phyloP scores from a whole-genome alignment of 2,113 vertebrate genomes.

The Perca flavescens region DNA sequence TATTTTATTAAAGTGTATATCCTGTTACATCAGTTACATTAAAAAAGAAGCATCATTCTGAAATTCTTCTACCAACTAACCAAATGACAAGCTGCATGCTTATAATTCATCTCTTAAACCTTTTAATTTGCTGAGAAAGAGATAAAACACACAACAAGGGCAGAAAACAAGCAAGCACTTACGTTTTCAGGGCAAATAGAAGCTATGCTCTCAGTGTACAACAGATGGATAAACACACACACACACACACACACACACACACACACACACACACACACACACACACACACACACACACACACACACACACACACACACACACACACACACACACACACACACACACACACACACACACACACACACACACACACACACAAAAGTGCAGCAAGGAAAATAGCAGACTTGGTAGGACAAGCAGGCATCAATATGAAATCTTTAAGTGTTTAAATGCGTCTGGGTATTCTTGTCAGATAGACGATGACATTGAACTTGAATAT shows the following conservation, averaged over 20 bases:
- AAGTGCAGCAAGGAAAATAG: constrained; percentile 10
- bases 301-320: constrained; percentile 4
- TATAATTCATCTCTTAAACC: neutral
- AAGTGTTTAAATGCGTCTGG: constrained; percentile 59
- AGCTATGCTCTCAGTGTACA: constrained; percentile 5
- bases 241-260: constrained; percentile 1
- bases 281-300: neutral
- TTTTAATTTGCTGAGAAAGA: constrained; percentile 18
- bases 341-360: neutral
- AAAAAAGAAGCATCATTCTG: neutral
- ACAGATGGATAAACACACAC: constrained; percentile 22
- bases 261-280: neutral
- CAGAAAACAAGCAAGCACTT: neutral
- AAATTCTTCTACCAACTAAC: neutral
- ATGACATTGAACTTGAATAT: constrained; percentile 48
- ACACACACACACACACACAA: neutral
- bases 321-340: neutral
- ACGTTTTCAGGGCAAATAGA: constrained; percentile 29
- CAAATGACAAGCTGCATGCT: neutral
- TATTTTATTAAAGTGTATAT: neutral
- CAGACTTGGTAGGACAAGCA: constrained; percentile 25
- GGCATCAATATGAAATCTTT: constrained; percentile 29
- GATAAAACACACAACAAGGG: constrained; percentile 10
- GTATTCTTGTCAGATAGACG: constrained; percentile 54
- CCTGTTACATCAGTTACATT: neutral